Evolutionary conservation across 2,888 invertebrate species (phyloP).

Genomic region (Papilio demoleus): DNA sequence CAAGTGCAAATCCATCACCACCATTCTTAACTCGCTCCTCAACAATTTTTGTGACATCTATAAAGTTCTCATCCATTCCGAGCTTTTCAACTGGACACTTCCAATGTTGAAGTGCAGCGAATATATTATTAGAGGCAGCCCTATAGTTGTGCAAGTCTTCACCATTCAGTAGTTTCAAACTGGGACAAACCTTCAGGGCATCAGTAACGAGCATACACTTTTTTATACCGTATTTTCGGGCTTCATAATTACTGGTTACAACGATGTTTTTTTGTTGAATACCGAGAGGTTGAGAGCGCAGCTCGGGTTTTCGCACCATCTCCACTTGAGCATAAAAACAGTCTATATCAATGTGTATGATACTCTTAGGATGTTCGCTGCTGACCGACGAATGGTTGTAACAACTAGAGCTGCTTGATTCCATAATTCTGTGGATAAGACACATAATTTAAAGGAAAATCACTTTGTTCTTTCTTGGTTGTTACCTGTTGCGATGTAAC

Average conservation of each 20-base stretch:
- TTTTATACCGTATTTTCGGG: slow-evolving; percentile 88
- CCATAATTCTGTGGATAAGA: slow-evolving; percentile 76
- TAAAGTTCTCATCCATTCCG: slow-evolving; percentile 93
- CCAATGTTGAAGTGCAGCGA: slow-evolving; percentile 87
- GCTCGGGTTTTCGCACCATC: slow-evolving; percentile 87
- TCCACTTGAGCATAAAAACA: slow-evolving; percentile 95
- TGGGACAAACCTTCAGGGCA: slow-evolving; percentile 88
- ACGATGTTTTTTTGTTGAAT: slow-evolving; percentile 93
- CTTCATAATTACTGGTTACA: slow-evolving; percentile 93
- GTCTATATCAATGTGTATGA: slow-evolving; percentile 92
- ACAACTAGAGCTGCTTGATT: slow-evolving; percentile 74
- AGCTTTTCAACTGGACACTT: slow-evolving; percentile 90
- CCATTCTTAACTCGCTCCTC: slow-evolving; percentile 76
- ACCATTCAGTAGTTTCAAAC: slow-evolving; percentile 89
- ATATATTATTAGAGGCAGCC: slow-evolving; percentile 90
- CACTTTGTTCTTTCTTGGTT: slow-evolving; percentile 73
- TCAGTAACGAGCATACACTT: slow-evolving; percentile 92
- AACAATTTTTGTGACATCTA: slow-evolving; percentile 90
- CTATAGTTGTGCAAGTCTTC: slow-evolving; percentile 93
- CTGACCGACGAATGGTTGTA: slow-evolving; percentile 56
- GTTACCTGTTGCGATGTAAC: slow-evolving; percentile 71
- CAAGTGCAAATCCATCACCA: slow-evolving; percentile 64
- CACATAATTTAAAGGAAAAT: slow-evolving; percentile 66
- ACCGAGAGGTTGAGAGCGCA: slow-evolving; percentile 88
- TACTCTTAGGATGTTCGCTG: slow-evolving; percentile 85